These are phyloP conservation scores for Osmoderma eremita DNA, from an alignment of 2,888 invertebrate genomes.

Conservation along the genomic window DNA sequence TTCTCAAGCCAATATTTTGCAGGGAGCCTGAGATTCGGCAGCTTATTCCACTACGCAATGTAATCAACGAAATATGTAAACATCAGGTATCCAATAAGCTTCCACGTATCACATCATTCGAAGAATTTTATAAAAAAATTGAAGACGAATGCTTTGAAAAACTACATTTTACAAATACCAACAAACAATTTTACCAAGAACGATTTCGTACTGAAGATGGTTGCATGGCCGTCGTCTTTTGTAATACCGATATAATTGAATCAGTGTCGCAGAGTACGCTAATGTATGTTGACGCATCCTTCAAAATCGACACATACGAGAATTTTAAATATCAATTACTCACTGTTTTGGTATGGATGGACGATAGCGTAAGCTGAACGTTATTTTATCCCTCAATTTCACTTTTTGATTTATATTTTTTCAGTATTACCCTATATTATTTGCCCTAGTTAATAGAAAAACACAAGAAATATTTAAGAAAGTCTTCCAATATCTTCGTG, in stretches of 20 bases:
- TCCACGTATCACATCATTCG: slow-evolving; percentile 53
- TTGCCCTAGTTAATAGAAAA: slow-evolving; percentile 56
- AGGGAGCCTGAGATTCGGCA: slow-evolving; percentile 56
- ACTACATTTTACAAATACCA: slow-evolving; percentile 57
- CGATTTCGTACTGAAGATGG: slow-evolving; percentile 69
- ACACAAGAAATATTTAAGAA: slow-evolving; percentile 57
- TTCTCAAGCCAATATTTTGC: too few species aligned
- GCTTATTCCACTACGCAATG: slow-evolving; percentile 55
- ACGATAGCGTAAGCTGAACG: slow-evolving; percentile 57
- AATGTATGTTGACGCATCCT: slow-evolving; percentile 61
- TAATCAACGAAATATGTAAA: slow-evolving; percentile 59
- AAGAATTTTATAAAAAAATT: slow-evolving; percentile 56
- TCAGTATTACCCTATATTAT: slow-evolving; percentile 60
- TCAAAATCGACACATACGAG: slow-evolving; percentile 57
- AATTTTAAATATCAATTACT: slow-evolving; percentile 58
- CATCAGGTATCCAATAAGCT: slow-evolving; percentile 52
- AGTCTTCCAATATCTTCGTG: slow-evolving; percentile 56
- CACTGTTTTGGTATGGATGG: slow-evolving; percentile 58
- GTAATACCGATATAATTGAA: slow-evolving; percentile 54
- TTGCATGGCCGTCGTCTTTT: slow-evolving; percentile 58
- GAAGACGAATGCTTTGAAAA: slow-evolving; percentile 56
- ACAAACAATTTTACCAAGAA: slow-evolving; percentile 66
- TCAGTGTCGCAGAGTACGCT: slow-evolving; percentile 55
- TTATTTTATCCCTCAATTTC: not conserved
- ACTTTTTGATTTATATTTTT: slow-evolving; percentile 22